Evolutionary conservation across 2,797 vertebrate species (phyloP).

Genomic region (Enteromius afrohamiltoni): DNA sequence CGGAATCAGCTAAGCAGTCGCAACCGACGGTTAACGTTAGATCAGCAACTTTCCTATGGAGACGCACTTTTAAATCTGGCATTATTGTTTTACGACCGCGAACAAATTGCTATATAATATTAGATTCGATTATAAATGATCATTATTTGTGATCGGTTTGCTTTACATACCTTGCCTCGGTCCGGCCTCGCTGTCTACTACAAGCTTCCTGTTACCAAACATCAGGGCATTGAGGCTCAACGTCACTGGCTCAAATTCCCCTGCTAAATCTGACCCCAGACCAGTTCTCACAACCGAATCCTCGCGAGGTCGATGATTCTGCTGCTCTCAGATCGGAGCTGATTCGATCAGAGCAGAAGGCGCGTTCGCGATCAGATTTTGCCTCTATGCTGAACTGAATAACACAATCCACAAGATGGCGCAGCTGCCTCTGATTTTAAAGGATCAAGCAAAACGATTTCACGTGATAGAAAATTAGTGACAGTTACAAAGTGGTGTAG

Average conservation of each 20-base stretch:
- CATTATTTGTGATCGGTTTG: not conserved
- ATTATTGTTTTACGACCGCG: not conserved
- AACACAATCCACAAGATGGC: not conserved
- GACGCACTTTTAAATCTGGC: not conserved
- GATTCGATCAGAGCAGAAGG: not conserved
- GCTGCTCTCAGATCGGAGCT: conserved; percentile 12
- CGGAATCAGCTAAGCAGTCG: not conserved
- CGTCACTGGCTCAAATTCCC: conserved; percentile 28
- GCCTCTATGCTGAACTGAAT: not conserved
- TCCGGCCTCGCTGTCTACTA: conserved; percentile 27
- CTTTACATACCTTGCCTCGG: conserved; percentile 23
- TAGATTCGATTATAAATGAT: not conserved
- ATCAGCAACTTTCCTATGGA: not conserved
- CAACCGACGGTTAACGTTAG: not conserved
- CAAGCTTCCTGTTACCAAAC: conserved; percentile 38
- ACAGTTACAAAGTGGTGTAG: not conserved
- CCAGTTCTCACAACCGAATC: not conserved
- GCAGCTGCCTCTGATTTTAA: not conserved
- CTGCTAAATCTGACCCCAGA: conserved; percentile 26
- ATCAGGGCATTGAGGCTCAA: not conserved
- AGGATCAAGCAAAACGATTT: not conserved
- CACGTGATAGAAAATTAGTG: not conserved
- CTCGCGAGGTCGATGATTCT: not conserved
- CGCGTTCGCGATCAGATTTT: not conserved
- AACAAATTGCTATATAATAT: not conserved